phyloP scores from a whole-genome alignment of 2,113 vertebrate genomes.

The Myotis davidii region DNA sequence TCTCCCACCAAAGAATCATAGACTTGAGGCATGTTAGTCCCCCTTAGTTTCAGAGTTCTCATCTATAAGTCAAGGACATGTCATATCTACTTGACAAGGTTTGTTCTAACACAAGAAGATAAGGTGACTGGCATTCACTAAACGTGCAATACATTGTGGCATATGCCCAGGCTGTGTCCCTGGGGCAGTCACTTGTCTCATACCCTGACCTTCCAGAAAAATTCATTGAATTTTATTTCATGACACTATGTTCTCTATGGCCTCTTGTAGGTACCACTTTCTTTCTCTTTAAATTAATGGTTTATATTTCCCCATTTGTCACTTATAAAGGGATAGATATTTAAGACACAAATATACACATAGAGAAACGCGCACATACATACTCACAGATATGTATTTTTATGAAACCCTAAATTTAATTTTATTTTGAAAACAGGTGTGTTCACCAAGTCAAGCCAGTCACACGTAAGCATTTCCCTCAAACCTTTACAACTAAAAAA shows the following conservation, averaged over 20 bases:
- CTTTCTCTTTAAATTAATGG: background rate
- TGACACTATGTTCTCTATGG: background rate
- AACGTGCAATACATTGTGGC: background rate
- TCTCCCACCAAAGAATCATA: background rate
- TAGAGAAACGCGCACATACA: background rate
- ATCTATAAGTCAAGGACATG: background rate
- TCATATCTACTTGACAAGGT: background rate
- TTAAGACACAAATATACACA: background rate
- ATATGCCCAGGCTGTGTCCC: too few species aligned
- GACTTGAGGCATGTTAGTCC: background rate
- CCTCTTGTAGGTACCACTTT: background rate
- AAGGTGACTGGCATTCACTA: background rate
- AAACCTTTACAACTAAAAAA: background rate
- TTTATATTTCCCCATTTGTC: background rate
- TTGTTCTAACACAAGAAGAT: background rate
- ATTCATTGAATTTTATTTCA: background rate
- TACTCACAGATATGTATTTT: background rate
- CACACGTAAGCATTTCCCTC: background rate
- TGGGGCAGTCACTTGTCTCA: background rate
- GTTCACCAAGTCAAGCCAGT: background rate
- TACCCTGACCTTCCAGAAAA: background rate
- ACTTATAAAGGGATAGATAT: background rate
- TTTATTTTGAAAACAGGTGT: background rate
- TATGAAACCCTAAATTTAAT: background rate
- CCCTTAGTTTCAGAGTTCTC: background rate